phyloP scores from a whole-genome alignment of 2,888 invertebrate genomes.

The Cabera pusaria region DNA sequence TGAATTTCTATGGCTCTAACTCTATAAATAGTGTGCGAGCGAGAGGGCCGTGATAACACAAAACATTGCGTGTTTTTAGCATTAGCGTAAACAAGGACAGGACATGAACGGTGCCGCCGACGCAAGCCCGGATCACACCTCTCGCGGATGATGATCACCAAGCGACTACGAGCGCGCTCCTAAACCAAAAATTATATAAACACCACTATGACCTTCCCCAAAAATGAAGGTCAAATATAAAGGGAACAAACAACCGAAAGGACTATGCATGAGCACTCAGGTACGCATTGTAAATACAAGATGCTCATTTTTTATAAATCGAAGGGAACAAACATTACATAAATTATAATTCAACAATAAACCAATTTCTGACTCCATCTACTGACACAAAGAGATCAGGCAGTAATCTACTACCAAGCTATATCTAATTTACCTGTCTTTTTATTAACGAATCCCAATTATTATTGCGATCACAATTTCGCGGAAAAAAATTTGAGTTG shows the following conservation, averaged over 20 bases:
- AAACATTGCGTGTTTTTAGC: constrained; percentile 19
- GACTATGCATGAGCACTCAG: constrained; percentile 25
- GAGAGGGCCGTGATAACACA: constrained; percentile 46
- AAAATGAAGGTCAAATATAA: constrained; percentile 59
- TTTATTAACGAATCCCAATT: constrained; percentile 6
- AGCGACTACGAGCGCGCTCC: constrained; percentile 20
- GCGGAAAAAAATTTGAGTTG: constrained; percentile 34
- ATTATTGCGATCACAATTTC: constrained; percentile 25
- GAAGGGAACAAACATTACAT: constrained; percentile 12
- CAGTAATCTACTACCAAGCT: too few relatives aligned
- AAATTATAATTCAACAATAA: too few relatives aligned
- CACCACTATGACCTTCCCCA: constrained; percentile 66
- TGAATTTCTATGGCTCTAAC: constrained; percentile 45
- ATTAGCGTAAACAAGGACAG: constrained; percentile 48
- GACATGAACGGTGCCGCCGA: constrained; percentile 39
- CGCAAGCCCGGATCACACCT: constrained; percentile 43
- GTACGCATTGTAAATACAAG: constrained; percentile 40
- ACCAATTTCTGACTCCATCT: too few relatives aligned
- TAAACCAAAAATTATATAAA: constrained; percentile 74
- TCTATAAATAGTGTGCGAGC: constrained; percentile 54
- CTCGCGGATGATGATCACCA: constrained; percentile 42
- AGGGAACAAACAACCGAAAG: constrained; percentile 32
- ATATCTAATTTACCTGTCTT: constrained; percentile 21
- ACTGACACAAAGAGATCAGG: too few relatives aligned
- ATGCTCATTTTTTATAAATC: constrained; percentile 10